Base-by-base conservation (phyloP, 2,888 invertebrate genomes). In the Homarus gammarus region DNA sequence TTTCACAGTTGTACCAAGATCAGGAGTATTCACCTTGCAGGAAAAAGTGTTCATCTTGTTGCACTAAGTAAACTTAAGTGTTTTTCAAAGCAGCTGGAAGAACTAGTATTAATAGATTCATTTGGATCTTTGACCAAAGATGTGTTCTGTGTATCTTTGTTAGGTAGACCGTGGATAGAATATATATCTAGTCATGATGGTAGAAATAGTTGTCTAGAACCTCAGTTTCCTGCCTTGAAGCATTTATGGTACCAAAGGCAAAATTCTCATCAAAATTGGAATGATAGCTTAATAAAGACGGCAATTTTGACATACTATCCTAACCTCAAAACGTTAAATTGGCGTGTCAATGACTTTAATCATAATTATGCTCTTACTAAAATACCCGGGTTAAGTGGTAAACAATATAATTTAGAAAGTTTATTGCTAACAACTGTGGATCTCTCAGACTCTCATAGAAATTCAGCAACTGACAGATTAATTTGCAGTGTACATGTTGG, bases 151-250 rank as follows among this genome's bases (percentile, higher is more conserved):
- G 88, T 89, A 44, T 89, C 88, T 31, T 27, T 89, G 31, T 56
- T 89, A 36, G 88, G 88, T 36, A 64, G 88, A 31, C 88, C 88
- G 3, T 89, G 88, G 88, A 89, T 84, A 78, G 88, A 84, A 64
- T 89, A 89, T 44, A 89, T 89, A 77, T 89, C 88, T 64, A 89
- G 88, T 78, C 88, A 89, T 84, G 88, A 89, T 89, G 88, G 88
- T 61, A 89, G 88, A 38, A 78, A 84, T 72, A 89, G 84, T 70
- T 89, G 88, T 64, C 38, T 89, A n/a, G 88, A 89, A 51, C 88
- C 88, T 68, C 88, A 89, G 44, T 89, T 89, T 40, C 88, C 88
- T 22, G 88, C 84, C 31, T 83, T 89, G 72, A 89, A 72, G 83
- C 84, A 75, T 78, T 27, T 89, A 18, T 83, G 83, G 77, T 78